Evolutionary conservation across 1,140 invertebrate genomes (phyloP).

Genomic region (Panagrolaimus sp.): DNA sequence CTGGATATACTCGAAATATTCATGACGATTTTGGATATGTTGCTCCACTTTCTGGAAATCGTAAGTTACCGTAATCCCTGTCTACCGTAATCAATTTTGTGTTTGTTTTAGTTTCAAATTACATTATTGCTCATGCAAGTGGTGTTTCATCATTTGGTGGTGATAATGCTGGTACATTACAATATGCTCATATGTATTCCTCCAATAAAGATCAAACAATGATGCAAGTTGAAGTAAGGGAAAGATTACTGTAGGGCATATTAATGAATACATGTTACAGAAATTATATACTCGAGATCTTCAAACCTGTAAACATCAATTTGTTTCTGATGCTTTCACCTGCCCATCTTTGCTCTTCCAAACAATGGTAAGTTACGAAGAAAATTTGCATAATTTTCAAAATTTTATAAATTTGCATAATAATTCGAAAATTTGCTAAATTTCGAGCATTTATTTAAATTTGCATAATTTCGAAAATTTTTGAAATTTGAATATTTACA

Average conservation of each 20-base stretch:
- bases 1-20: neutral
- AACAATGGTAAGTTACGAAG: neutral
- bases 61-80: neutral
- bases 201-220: neutral
- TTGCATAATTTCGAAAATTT: too few relatives aligned
- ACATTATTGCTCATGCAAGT: neutral
- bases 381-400: too few relatives aligned
- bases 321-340: neutral
- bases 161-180: neutral
- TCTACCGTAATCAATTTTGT: neutral
- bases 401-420: too few relatives aligned
- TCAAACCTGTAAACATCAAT: conserved; percentile 2
- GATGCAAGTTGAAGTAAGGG: neutral
- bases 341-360: neutral
- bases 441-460: too few relatives aligned
- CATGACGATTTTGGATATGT: conserved; percentile 2
- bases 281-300: neutral
- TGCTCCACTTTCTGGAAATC: neutral
- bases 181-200: neutral
- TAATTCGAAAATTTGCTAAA: too few relatives aligned
- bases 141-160: neutral
- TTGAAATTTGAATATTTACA: too few relatives aligned
- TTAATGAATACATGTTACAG: neutral
- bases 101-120: neutral
- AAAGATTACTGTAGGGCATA: neutral